Conservation (phyloP, 2,113 vertebrate genomes). For the Semnopithecus entellus region DNA sequence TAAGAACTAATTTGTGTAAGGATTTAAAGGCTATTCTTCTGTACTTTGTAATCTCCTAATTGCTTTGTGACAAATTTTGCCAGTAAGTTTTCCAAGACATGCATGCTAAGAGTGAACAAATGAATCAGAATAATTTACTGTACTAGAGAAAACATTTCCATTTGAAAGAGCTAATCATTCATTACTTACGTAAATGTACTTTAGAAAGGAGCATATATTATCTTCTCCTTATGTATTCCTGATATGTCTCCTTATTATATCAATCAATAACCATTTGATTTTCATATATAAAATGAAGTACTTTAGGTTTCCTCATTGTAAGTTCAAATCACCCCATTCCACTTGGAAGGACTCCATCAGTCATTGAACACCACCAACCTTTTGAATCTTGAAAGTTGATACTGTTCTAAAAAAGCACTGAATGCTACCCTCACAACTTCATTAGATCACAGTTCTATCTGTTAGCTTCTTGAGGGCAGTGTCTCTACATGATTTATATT, state of each 20-base stretch:
- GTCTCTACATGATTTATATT: not conserved
- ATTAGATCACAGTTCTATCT: not conserved
- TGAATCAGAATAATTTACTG: slow-evolving; percentile 42
- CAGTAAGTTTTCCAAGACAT: slow-evolving; percentile 37
- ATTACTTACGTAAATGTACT: not conserved
- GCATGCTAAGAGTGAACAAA: not conserved
- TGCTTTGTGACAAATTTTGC: slow-evolving; percentile 33
- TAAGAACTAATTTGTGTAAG: not conserved
- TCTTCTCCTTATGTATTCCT: not conserved
- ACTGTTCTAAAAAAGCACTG: not conserved
- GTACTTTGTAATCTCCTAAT: slow-evolving; percentile 16
- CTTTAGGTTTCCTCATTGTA: not conserved
- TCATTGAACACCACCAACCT: not conserved
- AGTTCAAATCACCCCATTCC: not conserved
- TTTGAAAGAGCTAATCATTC: not conserved
- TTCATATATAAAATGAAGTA: not conserved
- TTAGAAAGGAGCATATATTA: not conserved
- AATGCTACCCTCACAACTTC: not conserved
- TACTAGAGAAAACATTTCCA: slow-evolving; percentile 26
- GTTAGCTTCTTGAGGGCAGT: not conserved
- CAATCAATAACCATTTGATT: not conserved
- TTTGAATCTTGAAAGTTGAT: not conserved
- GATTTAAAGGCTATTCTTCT: slow-evolving; percentile 28
- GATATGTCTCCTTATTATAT: not conserved
- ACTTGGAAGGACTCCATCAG: not conserved